phyloP scores from a whole-genome alignment of 2,888 invertebrate species.

The Thymelicus lineola region DNA sequence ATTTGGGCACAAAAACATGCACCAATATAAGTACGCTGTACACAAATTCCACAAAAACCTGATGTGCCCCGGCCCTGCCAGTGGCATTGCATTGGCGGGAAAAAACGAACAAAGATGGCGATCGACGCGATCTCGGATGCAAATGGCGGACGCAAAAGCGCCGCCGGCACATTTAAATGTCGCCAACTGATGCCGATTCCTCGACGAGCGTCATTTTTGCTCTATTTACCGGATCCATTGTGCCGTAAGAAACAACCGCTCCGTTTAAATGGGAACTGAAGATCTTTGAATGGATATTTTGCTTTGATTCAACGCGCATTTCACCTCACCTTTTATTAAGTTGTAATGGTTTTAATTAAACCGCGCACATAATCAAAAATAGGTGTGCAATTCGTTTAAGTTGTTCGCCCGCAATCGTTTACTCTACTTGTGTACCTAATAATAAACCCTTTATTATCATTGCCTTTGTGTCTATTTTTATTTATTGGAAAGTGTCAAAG shows the following conservation, averaged over 20 bases:
- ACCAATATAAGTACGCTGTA: conserved; percentile 20
- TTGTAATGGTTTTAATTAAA: conserved; percentile 29
- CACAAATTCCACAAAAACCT: conserved; percentile 34
- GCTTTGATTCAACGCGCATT: conserved; percentile 28
- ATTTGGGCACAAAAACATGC: conserved; percentile 30
- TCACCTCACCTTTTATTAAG: conserved; percentile 24
- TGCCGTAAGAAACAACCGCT: conserved; percentile 44
- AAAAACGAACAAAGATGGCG: conserved; percentile 69
- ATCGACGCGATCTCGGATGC: conserved; percentile 78
- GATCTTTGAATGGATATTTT: conserved; percentile 36
- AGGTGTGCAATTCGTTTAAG: neutral
- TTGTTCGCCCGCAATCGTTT: neutral
- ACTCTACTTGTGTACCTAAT: too few relatives aligned
- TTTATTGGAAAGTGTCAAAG: neutral
- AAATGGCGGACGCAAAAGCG: conserved; percentile 76
- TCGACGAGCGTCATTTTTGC: conserved; percentile 65
- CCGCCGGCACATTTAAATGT: conserved; percentile 81
- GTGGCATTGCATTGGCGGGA: conserved; percentile 59
- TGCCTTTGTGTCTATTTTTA: neutral
- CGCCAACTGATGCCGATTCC: conserved; percentile 65
- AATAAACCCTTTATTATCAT: too few relatives aligned
- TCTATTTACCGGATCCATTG: conserved; percentile 69
- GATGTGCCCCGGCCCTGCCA: conserved; percentile 31
- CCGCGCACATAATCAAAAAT: conserved; percentile 2
- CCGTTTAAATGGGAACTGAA: conserved; percentile 38